phyloP scores from a whole-genome alignment of 2,888 invertebrate species.

The Halictus quadricinctus region DNA sequence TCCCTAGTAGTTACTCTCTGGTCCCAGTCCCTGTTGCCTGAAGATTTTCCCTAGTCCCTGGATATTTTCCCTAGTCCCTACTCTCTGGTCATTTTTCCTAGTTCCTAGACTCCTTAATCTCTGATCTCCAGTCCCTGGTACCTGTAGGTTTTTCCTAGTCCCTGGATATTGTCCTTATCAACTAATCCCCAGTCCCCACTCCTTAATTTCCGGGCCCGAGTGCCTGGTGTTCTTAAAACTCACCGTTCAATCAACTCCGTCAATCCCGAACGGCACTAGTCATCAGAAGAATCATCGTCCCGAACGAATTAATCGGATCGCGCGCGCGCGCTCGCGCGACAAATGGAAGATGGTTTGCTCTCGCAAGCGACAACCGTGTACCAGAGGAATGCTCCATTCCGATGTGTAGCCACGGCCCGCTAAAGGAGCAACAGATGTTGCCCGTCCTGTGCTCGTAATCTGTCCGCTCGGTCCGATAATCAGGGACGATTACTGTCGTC shows the following conservation, averaged over 20 bases:
- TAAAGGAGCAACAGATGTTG: conserved; percentile 19
- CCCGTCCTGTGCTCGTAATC: conserved; percentile 46
- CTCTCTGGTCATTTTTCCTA: background rate
- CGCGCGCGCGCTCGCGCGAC: background rate
- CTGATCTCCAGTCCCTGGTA: too few relatives aligned
- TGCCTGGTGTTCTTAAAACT: background rate
- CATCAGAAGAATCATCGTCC: background rate
- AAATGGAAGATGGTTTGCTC: conserved; percentile 1
- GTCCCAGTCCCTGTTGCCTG: too few relatives aligned
- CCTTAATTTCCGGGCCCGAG: background rate
- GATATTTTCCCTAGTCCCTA: too few relatives aligned
- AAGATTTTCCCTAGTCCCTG: too few relatives aligned
- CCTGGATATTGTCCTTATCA: too few relatives aligned
- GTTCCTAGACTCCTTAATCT: background rate
- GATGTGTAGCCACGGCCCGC: background rate
- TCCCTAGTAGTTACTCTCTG: too few relatives aligned
- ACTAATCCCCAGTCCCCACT: too few relatives aligned
- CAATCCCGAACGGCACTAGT: background rate
- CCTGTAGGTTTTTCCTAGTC: too few relatives aligned
- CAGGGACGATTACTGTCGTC: conserved; percentile 75
- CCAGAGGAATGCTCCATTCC: background rate
- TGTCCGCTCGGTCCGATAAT: conserved; percentile 71
- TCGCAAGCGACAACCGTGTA: conserved; percentile 10
- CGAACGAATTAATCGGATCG: conserved; percentile 11
- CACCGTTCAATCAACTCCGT: background rate